Evolutionary conservation across 2,888 invertebrate species (phyloP).

Genomic region (Anagyrus pseudococci): DNA sequence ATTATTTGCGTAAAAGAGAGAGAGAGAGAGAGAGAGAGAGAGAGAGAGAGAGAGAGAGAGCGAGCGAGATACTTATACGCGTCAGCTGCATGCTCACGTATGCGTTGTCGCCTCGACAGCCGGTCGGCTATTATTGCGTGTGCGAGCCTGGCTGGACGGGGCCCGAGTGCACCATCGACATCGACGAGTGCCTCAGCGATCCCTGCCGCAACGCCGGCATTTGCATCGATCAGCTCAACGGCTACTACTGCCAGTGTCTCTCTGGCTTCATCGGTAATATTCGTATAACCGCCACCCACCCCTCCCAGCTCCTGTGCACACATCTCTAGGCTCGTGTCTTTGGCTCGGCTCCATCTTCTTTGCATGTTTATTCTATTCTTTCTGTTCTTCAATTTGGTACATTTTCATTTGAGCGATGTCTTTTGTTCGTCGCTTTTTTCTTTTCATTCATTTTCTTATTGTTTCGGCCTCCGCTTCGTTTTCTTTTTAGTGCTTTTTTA

Average conservation of each 20-base stretch:
- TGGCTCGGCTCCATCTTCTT: no score
- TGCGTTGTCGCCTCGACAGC: no score
- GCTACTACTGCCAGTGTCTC: conserved; percentile 65
- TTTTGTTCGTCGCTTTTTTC: no score
- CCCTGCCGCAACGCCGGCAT: conserved; percentile 77
- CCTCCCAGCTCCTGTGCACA: no score
- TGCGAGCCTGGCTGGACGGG: conserved; percentile 77
- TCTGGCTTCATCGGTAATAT: conserved; percentile 66
- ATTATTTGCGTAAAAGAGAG: no score
- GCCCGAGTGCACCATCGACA: conserved; percentile 65
- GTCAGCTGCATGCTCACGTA: no score
- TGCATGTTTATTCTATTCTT: neutral
- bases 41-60: no score
- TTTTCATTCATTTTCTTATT: neutral
- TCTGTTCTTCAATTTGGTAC: neutral
- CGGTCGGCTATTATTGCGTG: conserved; percentile 71
- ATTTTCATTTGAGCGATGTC: neutral
- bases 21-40: neutral
- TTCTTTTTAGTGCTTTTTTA: no score
- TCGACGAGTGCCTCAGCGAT: conserved; percentile 71
- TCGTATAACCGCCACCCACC: no score
- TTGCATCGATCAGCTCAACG: conserved; percentile 71
- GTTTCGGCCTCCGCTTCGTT: no score
- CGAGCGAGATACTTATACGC: no score
- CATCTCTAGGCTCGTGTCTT: neutral